Evolutionary conservation across 1,140 invertebrate genomes (phyloP).

Genomic region (Cryptotermes secundus): DNA sequence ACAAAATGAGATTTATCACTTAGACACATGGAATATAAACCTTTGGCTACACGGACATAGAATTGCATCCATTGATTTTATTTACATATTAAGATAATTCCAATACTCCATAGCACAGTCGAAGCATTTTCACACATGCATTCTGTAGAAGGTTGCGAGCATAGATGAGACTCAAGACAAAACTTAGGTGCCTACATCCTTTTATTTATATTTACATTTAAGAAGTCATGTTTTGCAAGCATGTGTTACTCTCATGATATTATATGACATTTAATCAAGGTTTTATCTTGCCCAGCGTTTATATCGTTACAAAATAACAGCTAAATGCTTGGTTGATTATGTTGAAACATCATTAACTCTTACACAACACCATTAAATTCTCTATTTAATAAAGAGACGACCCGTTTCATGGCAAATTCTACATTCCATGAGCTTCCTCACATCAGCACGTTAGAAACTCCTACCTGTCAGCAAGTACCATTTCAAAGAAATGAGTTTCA

Average conservation of each 20-base stretch:
- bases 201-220: too few species aligned
- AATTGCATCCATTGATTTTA: not conserved
- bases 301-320: not conserved
- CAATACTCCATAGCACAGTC: too few species aligned
- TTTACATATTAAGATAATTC: too few species aligned
- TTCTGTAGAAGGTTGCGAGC: too few species aligned
- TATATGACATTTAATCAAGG: not conserved
- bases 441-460: not conserved
- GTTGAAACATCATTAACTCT: not conserved
- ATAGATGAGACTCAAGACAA: too few species aligned
- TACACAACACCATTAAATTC: not conserved
- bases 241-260: too few species aligned
- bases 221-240: too few species aligned
- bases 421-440: not conserved
- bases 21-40: too few species aligned
- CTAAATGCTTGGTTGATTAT: not conserved
- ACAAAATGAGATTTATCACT: not conserved
- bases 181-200: too few species aligned
- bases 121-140: too few species aligned
- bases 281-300: not conserved
- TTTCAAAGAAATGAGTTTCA: not conserved
- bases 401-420: slow-evolving; percentile 6
- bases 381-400: slow-evolving; percentile 12
- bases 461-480: not conserved
- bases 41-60: not conserved